Evolutionary conservation across 2,113 vertebrate genomes (phyloP), one percentile per base, ranked within the genome.

Genomic region (Lontra canadensis): DNA sequence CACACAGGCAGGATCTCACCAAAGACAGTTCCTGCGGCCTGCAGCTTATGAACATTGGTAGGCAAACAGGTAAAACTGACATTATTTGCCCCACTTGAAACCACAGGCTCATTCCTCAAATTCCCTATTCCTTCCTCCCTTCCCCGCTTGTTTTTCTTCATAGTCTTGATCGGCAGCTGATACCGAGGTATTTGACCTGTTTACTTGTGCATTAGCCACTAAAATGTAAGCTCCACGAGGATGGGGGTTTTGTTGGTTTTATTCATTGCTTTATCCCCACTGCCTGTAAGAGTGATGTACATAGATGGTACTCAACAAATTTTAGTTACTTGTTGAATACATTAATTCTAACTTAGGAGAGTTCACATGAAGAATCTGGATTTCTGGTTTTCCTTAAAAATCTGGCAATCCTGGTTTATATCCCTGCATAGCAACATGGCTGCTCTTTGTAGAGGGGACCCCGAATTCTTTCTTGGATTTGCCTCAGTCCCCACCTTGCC

Each of bases 351-450:
- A 92, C 82, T 31, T 47, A 85, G 76, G n/a, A 78, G 29, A 69
- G 74, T 83, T 87, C 69, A 36, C 61, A 47, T 0, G 7, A 88
- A 93, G 84, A 82, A 83, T 83, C 21, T 88, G 29, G 42, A 14
- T 42, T 55, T 42, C 21, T 84, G 69, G 59, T 20, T 83, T 94
- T 92, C 63, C 90, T 92, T 73, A 61, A 69, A 61, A 90, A 61
- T 17, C 57, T 76, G 80, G 55, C 61, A 81, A 69, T 25, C 29
- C 42, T 84, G 31, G 76, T 42, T 88, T n/a, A 25, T 12, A 17
- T 39, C 31, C n/a, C 17, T 89, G 25, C 25, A 15, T 15, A 31
- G 36, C 15, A 47, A 55, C 23, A 31, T 47, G 14, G 42, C 15
- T 34, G 7, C 20, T 20, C 8, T 74, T 21, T n/a, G 29, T 1